Base-by-base conservation (phyloP, 2,113 vertebrate species). In the Eclectus roratus region DNA sequence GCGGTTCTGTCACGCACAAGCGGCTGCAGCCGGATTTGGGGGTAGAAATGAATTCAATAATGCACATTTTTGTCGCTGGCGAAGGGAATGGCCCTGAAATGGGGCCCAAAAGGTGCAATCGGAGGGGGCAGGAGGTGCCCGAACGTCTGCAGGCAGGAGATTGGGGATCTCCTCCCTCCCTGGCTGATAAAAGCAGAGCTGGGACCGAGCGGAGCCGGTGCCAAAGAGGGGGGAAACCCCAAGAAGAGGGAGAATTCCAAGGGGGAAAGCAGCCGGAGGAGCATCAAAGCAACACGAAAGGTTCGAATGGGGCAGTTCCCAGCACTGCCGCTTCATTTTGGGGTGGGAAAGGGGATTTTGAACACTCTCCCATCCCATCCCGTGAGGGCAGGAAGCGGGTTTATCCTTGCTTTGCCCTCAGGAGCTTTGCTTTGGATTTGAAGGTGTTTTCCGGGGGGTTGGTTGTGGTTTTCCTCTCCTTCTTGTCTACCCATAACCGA, bases 1-100 rank as follows among this genome's bases (percentile, higher is more conserved):
- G 18, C 19, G 27, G 24, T 9, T 53, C 21, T 0, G 0, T 12
- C 2, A 1, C 3, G 2, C 6, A 3, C 46, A 25, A 58, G 17
- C 10, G 20, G 35, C 31, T 8, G 27, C 13, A 29, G 24, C 8
- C 13, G 23, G n/a, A 24, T 80, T 43, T 35, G 24, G 56, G 39
- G 33, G 33, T 35, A 35, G 24, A 58, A 58, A 15, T 24, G 33
- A 14, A 4, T n/a, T 19, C 13, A 19, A 25, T 24, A 44, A 33
- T 3, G 27, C 2, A 1, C 6, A 0, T 65, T 53, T 77, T n/a
- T 31, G 17, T 23, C 10, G 10, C 8, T 37, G 20, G 20, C 27
- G 43, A 43, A 53, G 23, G 21, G 58, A 74, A 65, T 1, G n/a
- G 52, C 69, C 25, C 13, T 15, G 13, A 69, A 64, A 78, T 14